A percentile compares a stretch with the other conserved stretches of the same genome.
phyloP scores from a whole-genome alignment of 2,113 vertebrate genomes.

The Lepus europaeus region DNA sequence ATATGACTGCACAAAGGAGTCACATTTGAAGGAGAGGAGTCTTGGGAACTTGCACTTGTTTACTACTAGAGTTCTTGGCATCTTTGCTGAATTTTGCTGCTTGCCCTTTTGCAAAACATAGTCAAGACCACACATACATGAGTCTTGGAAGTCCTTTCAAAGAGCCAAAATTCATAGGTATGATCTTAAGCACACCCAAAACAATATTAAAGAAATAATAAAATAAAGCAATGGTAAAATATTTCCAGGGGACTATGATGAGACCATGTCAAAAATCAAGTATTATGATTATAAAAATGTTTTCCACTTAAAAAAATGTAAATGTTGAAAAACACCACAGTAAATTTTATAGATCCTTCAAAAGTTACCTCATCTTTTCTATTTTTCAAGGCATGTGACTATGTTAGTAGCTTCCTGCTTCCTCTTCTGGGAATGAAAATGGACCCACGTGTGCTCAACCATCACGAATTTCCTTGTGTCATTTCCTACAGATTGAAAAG shows the following conservation, averaged over 20 bases:
- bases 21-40: neutral
- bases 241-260: neutral
- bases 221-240: neutral
- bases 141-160: neutral
- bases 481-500: neutral
- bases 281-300: neutral
- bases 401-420: neutral
- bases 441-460: neutral
- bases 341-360: neutral
- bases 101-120: neutral
- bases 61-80: neutral
- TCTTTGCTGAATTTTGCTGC: neutral
- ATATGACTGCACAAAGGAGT: neutral
- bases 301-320: neutral
- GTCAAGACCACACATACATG: neutral
- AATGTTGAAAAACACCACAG: neutral
- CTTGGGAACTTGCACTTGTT: neutral
- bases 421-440: neutral
- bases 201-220: neutral
- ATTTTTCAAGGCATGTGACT: neutral
- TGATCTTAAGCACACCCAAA: neutral
- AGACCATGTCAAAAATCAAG: neutral
- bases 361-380: neutral
- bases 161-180: neutral
- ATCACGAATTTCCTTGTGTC: neutral